Evolutionary conservation across 2,113 vertebrate genomes (phyloP).

Genomic region (Phodopus roborovskii): DNA sequence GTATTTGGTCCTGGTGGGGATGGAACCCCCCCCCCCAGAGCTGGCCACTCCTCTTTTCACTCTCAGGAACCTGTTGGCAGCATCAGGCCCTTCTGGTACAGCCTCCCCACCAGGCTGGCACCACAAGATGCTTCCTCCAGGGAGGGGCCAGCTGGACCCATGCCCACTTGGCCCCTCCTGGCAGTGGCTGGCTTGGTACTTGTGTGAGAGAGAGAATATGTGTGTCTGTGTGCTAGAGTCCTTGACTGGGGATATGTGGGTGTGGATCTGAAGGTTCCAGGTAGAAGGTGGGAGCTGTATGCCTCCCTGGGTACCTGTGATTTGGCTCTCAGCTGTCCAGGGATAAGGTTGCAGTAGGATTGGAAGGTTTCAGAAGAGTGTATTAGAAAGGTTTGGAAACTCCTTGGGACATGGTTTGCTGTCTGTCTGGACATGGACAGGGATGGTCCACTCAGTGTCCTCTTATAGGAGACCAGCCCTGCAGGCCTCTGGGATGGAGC

Average conservation of each 20-base stretch:
- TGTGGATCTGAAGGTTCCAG: constrained; percentile 13
- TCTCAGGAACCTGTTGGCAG: constrained; percentile 77
- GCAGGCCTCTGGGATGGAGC: neutral
- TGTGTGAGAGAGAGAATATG: neutral
- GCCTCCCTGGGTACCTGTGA: neutral
- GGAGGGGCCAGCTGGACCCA: constrained; percentile 72
- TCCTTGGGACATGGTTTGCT: neutral
- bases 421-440: neutral
- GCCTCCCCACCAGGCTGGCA: constrained; percentile 74
- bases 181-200: constrained; percentile 45
- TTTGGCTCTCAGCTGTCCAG: constrained; percentile 4
- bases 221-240: constrained; percentile 7
- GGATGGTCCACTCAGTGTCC: neutral
- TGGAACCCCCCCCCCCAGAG: constrained; percentile 11
- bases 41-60: constrained; percentile 61
- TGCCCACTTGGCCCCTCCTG: constrained; percentile 73
- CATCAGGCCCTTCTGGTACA: constrained; percentile 72
- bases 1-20: constrained; percentile 31
- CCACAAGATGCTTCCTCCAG: constrained; percentile 79
- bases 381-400: constrained; percentile 46
- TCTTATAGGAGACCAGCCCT: neutral
- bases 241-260: constrained; percentile 54
- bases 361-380: neutral
- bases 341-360: neutral
- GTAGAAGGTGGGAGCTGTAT: constrained; percentile 6